Evolutionary conservation across 2,888 invertebrate genomes (phyloP).

Genomic region (Portevinia maculata): DNA sequence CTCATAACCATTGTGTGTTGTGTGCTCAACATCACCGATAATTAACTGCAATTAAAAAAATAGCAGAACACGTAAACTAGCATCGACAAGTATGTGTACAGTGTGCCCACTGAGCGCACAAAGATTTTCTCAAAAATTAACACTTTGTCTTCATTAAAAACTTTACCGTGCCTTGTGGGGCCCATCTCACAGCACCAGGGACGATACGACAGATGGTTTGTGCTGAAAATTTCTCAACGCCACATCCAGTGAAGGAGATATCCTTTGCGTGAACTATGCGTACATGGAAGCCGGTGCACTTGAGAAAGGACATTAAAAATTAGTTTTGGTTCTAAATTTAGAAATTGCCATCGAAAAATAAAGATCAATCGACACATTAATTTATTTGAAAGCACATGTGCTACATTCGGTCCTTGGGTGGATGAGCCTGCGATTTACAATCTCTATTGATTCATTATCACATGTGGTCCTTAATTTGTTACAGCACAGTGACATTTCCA

Average conservation of each 20-base stretch:
- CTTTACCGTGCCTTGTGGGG: slow-evolving; percentile 33
- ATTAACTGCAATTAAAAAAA: slow-evolving; percentile 72
- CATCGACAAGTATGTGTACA: slow-evolving; percentile 45
- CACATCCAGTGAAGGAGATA: slow-evolving; percentile 4
- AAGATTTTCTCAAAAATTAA: slow-evolving; percentile 65
- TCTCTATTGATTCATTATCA: slow-evolving; percentile 69
- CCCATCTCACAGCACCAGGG: slow-evolving; percentile 26
- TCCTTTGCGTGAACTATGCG: slow-evolving; percentile 43
- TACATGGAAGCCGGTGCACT: slow-evolving; percentile 54
- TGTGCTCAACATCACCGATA: slow-evolving; percentile 48
- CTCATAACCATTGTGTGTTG: slow-evolving; percentile 7
- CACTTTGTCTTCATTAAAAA: slow-evolving; percentile 72
- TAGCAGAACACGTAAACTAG: slow-evolving; percentile 50
- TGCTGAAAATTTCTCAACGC: slow-evolving; percentile 63
- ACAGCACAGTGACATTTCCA: slow-evolving; percentile 60
- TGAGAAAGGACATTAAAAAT: slow-evolving; percentile 73
- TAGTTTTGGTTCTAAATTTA: slow-evolving; percentile 71
- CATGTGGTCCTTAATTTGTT: slow-evolving; percentile 73
- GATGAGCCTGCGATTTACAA: slow-evolving; percentile 31
- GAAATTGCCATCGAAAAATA: slow-evolving; percentile 69
- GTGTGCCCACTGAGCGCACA: background rate
- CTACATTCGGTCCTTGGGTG: slow-evolving; percentile 4
- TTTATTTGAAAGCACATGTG: slow-evolving; percentile 72
- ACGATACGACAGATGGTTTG: slow-evolving; percentile 65
- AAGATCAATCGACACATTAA: slow-evolving; percentile 73